phyloP scores from a whole-genome alignment of 1,140 invertebrate species.

The Dendroctonus valens region DNA sequence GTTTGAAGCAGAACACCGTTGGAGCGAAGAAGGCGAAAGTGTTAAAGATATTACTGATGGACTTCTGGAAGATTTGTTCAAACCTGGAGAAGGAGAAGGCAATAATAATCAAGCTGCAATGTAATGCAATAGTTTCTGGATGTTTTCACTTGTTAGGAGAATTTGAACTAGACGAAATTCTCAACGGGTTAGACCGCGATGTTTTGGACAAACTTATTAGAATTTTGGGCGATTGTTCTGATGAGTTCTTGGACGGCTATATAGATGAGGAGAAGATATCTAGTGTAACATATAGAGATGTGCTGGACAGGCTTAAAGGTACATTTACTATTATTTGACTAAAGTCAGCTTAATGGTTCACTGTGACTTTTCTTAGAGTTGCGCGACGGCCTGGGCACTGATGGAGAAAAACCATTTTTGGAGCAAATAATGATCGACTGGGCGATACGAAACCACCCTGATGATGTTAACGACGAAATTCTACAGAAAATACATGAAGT shows the following conservation, averaged over 20 bases:
- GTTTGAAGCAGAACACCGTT: conserved; percentile 8
- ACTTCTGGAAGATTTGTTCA: conserved; percentile 2
- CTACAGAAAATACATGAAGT: conserved; percentile 37
- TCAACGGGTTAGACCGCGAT: conserved; percentile 27
- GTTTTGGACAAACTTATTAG: conserved; percentile 29
- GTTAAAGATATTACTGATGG: background rate
- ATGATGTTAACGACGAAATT: conserved; percentile 36
- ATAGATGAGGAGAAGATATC: conserved; percentile 33
- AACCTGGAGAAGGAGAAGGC: conserved; percentile 27
- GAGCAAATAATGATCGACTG: conserved; percentile 40
- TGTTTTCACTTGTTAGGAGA: conserved; percentile 1
- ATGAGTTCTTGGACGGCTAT: conserved; percentile 26
- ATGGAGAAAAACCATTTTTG: conserved; percentile 21
- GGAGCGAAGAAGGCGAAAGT: conserved; percentile 8
- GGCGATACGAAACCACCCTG: conserved; percentile 36
- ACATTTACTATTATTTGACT: background rate
- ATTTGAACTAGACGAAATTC: background rate
- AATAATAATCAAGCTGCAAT: background rate
- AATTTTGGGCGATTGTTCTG: conserved; percentile 28
- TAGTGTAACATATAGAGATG: conserved; percentile 30
- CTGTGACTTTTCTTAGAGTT: conserved; percentile 2
- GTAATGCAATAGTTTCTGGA: no score
- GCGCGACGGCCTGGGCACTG: conserved; percentile 12
- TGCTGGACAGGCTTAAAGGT: conserved; percentile 35
- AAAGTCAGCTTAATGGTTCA: background rate